Base-by-base conservation (phyloP, 1,140 invertebrate species). In the Stenopsyche tienmushanensis region DNA sequence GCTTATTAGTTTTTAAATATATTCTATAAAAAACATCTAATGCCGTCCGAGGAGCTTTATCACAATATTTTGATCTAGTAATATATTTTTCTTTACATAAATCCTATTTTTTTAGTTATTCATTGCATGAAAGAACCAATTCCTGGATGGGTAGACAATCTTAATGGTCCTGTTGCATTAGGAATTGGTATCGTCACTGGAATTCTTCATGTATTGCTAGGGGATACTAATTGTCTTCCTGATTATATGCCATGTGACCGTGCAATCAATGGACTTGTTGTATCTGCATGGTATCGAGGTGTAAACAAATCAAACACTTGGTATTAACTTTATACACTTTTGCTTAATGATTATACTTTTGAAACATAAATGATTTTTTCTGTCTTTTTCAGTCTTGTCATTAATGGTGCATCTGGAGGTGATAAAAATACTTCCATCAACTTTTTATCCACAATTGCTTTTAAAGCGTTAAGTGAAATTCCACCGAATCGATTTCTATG, bases 171-270 rank as follows among this genome's bases (percentile, higher is more conserved):
- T 3, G 94, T 94, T 72, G 94, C 90, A n/a, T 86, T 93, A 49
- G 86, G 92, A 42, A 88, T 88, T 1, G 91, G 90, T 1, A 85
- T 86, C 66, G 92, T 92, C 60, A 96, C 95, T 81, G 94, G 94
- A 59, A 80, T 97, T 54, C 87, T 97, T 77, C 85, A 88, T 52
- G 90, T 90, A 39, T 94, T 96, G 88, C 83, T 91, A 64, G 92
- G 92, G 71, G 84, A 89, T 67, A 82, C 85, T 47, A 78, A 86
- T 20, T 88, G 87, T 72, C 85, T 89, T 29, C 91, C 93, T 0
- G 95, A 97, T 77, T 79, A 97, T 70, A 88, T 98, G 66, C 94
- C 95, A 0, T 94, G 97, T 13, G 96, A 98, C 78, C 88, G 94
- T 64, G 92, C 94, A 49, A 93, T 96, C 73, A 97, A 97, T 78